Evolutionary conservation across 30 jellyfish, hydroid and myxozoan species (phyloP), one percentile per base, ranked within the genome.

Genomic region (Clytia hemisphaerica): DNA sequence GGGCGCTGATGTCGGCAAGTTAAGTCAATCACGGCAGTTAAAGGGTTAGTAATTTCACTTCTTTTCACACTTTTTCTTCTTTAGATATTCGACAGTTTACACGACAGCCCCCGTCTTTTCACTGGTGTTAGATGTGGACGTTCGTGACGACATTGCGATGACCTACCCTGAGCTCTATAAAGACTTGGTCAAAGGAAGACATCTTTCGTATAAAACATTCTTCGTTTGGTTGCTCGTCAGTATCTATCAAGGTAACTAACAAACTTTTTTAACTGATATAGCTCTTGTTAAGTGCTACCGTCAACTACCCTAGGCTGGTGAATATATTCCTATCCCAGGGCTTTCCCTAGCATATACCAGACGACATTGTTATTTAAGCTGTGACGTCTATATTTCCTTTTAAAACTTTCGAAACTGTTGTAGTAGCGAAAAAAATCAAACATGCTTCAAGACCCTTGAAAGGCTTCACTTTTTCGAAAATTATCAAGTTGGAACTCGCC

Each of bases 61-160:
- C n/a, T n/a, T n/a, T 5, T 35, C 6, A 9, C 18, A 29, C 54
- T 28, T 54, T 27, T 57, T 49, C 24, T 19, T 22, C 45, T 64
- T 3, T 37, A 87, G 97, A 4, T 87, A 87, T 46, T 84, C 97
- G 5, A 87, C 97, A 4, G 93, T 87, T 0, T 87, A 87, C 67
- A 87, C 97, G 19, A 87, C 92, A 84, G 93, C 80, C 35, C 97
- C 97, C 34, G 97, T 87, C 36, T 87, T 87, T 48, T 87, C 97
- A 24, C 61, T 87, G 85, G 94, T 87, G 28, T 84, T 87, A 14
- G 97, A 87, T 64, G 97, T 57, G 18, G 97, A 87, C 61, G 97
- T 87, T 69, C 75, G 77, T 25, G 97, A 74, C 28, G 97, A 87
- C 51, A 79, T 80, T 7, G 94, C 97, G 0, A 35, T 87, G 65